Conservation (phyloP, 2,797 vertebrate genomes). For the Ispidina lecontei region DNA sequence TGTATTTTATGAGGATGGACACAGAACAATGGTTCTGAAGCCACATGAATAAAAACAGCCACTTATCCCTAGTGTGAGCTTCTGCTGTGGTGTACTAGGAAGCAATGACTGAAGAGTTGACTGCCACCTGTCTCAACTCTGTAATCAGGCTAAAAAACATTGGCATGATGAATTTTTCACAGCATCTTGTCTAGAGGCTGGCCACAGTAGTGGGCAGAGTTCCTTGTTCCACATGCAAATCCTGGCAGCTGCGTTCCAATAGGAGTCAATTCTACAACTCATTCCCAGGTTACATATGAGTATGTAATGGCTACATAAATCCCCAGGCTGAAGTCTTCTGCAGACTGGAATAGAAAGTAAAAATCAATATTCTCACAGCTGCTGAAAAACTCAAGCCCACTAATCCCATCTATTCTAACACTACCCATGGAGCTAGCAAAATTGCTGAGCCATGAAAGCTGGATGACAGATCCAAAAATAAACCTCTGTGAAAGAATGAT, state of each 20-base stretch:
- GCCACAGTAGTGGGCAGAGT: fast-evolving
- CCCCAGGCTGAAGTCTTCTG: neutral
- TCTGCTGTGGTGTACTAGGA: neutral
- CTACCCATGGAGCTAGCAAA: neutral
- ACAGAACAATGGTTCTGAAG: neutral
- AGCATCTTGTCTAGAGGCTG: neutral
- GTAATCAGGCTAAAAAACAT: neutral
- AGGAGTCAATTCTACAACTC: neutral
- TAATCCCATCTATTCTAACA: neutral
- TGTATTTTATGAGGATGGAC: neutral
- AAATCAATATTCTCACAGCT: neutral
- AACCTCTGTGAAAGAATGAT: neutral
- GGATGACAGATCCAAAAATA: conserved; percentile 18
- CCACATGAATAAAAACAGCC: neutral
- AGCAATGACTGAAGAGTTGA: neutral
- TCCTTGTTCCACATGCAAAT: neutral
- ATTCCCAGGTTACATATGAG: neutral
- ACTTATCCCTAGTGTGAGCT: fast-evolving
- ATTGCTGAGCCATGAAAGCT: neutral
- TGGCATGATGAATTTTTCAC: fast-evolving
- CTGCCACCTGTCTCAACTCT: neutral
- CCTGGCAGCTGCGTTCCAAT: neutral
- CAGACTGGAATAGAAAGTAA: neutral
- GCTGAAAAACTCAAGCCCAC: neutral
- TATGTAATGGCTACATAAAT: neutral